phyloP scores from a whole-genome alignment of 2,888 invertebrate species.

The Papilio demoleus region DNA sequence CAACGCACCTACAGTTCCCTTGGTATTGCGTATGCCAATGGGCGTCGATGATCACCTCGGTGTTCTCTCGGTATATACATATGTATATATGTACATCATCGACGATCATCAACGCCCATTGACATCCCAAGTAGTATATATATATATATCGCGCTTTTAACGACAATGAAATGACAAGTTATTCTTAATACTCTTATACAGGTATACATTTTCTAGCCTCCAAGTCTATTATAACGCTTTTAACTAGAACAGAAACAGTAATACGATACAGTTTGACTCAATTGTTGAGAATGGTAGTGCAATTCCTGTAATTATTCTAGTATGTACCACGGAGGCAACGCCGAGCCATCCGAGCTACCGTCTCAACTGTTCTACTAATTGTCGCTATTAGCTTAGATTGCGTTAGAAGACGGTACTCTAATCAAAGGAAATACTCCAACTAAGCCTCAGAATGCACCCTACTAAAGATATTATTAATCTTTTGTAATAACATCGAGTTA shows the following conservation, averaged over 20 bases:
- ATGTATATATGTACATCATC: no score
- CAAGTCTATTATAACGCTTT: neutral
- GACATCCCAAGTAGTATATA: no score
- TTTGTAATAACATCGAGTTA: neutral
- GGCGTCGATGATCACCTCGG: no score
- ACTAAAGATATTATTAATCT: slow-evolving; percentile 13
- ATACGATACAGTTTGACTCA: slow-evolving; percentile 10
- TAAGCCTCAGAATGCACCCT: neutral
- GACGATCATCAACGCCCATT: no score
- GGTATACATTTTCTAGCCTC: no score
- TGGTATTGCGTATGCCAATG: no score
- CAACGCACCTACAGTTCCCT: no score
- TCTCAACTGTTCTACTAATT: slow-evolving; percentile 28
- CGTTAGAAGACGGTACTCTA: slow-evolving; percentile 28
- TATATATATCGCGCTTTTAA: no score
- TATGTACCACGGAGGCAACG: slow-evolving; percentile 24
- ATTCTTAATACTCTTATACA: no score
- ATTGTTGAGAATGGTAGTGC: slow-evolving; percentile 24
- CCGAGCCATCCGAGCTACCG: slow-evolving; percentile 13
- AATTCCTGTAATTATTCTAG: slow-evolving; percentile 30
- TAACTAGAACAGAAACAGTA: neutral
- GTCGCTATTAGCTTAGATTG: slow-evolving; percentile 36
- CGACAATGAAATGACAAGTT: no score
- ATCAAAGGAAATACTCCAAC: slow-evolving; percentile 26
- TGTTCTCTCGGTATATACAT: no score